Evolutionary conservation across 2,888 invertebrate species (phyloP).

Genomic region (Troides aeacus): DNA sequence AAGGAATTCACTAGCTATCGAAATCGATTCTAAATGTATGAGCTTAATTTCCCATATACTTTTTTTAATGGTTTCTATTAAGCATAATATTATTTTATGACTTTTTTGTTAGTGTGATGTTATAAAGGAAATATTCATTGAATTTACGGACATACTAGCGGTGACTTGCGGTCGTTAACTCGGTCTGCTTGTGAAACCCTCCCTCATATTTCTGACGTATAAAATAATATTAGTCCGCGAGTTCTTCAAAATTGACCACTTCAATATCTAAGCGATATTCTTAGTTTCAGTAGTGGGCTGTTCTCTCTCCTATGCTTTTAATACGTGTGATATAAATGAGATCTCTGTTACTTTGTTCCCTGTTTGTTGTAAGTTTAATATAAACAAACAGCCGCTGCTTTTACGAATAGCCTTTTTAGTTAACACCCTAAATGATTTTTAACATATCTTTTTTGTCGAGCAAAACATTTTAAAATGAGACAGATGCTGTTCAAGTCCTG

Average conservation of each 20-base stretch:
- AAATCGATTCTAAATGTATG: no score
- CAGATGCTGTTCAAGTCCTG: constrained; percentile 5
- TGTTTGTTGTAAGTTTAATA: no score
- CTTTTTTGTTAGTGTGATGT: background rate
- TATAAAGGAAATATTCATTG: constrained; percentile 8
- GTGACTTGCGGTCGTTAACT: background rate
- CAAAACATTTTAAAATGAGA: background rate
- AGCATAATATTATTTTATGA: background rate
- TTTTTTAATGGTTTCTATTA: background rate
- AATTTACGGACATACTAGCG: background rate
- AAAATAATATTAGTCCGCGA: background rate
- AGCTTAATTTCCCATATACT: background rate
- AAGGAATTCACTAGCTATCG: no score
- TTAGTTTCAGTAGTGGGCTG: background rate
- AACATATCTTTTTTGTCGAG: background rate
- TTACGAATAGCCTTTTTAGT: no score
- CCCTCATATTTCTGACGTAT: background rate
- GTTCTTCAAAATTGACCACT: background rate
- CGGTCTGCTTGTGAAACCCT: constrained; percentile 1
- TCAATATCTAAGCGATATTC: constrained; percentile 1
- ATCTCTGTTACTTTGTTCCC: no score
- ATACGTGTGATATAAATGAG: no score
- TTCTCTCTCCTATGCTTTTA: no score
- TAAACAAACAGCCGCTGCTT: no score
- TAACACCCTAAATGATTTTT: background rate